phyloP scores from a whole-genome alignment of 2,113 vertebrate species.

The Sula dactylatra region DNA sequence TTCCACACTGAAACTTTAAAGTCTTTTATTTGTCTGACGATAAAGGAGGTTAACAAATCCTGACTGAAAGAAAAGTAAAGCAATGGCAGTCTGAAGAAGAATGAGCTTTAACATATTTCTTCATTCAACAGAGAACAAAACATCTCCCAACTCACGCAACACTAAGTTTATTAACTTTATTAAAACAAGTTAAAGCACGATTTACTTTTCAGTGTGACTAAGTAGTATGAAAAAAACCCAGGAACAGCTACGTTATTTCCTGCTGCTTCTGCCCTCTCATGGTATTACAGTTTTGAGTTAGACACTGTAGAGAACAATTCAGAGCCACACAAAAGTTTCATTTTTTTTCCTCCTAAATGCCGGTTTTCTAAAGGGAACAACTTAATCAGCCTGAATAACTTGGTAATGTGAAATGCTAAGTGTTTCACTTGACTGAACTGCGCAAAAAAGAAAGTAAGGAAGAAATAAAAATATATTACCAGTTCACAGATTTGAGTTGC shows the following conservation, averaged over 20 bases:
- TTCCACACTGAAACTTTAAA: background rate
- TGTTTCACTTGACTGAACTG: background rate
- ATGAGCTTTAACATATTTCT: background rate
- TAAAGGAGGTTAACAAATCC: background rate
- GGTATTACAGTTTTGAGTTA: background rate
- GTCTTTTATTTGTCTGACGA: background rate
- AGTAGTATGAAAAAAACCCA: background rate
- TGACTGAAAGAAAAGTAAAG: background rate
- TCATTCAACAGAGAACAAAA: background rate
- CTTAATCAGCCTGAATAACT: background rate
- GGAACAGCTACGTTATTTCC: background rate
- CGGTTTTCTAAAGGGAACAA: background rate
- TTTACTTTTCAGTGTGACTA: background rate
- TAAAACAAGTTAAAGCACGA: background rate
- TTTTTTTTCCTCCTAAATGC: background rate
- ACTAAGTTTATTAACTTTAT: background rate
- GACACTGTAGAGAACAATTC: background rate
- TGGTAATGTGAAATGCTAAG: background rate
- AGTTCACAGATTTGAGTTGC: conserved; percentile 82
- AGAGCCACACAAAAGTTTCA: background rate
- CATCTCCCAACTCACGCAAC: background rate
- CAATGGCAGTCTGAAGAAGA: background rate
- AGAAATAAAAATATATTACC: conserved; percentile 75
- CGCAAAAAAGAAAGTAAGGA: background rate
- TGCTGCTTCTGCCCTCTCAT: conserved; percentile 22